These are phyloP conservation scores for Numida meleagris DNA, from an alignment of 2,113 vertebrate species.

Conservation along the genomic window DNA sequence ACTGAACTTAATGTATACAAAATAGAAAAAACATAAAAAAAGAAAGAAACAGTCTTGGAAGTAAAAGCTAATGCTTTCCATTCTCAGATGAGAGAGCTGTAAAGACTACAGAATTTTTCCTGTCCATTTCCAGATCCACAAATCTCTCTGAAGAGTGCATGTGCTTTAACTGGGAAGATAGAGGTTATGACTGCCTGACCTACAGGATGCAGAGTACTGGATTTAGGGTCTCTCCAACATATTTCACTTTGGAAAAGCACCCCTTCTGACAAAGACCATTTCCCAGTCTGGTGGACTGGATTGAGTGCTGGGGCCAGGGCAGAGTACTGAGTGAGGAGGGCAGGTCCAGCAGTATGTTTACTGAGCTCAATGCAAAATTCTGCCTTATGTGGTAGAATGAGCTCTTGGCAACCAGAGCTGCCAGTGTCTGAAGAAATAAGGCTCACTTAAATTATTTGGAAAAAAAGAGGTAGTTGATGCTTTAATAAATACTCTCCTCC, in stretches of 20 bases:
- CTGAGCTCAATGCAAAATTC: neutral
- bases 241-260: neutral
- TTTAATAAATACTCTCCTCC: neutral
- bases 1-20: neutral
- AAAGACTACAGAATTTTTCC: neutral
- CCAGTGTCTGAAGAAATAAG: neutral
- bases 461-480: neutral
- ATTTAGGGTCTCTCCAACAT: neutral
- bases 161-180: neutral
- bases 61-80: neutral
- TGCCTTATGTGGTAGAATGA: neutral
- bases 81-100: neutral
- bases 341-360: neutral
- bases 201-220: neutral
- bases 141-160: neutral
- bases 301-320: accelerated
- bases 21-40: neutral
- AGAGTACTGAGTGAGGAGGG: accelerated
- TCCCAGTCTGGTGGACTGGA: neutral
- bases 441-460: neutral
- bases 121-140: neutral
- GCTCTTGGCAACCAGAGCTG: neutral
- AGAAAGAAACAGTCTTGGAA: neutral
- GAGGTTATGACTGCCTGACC: neutral
- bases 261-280: neutral